Evolutionary conservation across 2,797 vertebrate genomes (phyloP).

Genomic region (Acropternis orthonyx): DNA sequence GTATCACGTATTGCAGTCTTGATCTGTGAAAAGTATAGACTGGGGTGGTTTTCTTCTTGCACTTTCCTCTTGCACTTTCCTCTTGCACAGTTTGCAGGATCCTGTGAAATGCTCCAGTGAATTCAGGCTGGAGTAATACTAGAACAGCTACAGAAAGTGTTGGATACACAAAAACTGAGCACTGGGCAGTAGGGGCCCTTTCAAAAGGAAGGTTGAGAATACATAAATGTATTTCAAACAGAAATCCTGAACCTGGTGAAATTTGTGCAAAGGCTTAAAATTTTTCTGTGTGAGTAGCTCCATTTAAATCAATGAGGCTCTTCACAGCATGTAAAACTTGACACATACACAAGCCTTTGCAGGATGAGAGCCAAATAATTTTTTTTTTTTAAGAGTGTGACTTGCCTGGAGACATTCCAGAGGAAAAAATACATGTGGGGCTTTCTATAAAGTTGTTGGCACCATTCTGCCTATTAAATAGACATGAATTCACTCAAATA

Average conservation of each 20-base stretch:
- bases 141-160: not conserved
- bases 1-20: not conserved
- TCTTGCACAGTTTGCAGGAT: not conserved
- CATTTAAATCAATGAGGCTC: slow-evolving; percentile 17
- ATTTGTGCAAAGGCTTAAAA: not conserved
- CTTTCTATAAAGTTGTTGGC: slow-evolving; percentile 38
- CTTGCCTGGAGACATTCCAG: slow-evolving; percentile 42
- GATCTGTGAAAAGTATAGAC: not conserved
- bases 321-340: slow-evolving; percentile 15
- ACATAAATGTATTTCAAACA: not conserved
- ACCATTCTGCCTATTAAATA: slow-evolving; percentile 23
- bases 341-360: slow-evolving; percentile 12
- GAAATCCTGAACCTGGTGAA: not conserved
- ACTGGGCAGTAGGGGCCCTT: not conserved
- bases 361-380: not conserved
- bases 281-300: not conserved
- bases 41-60: not conserved
- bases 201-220: not conserved
- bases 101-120: not conserved
- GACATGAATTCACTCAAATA: not conserved
- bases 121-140: not conserved
- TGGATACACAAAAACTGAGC: not conserved
- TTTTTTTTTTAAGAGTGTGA: slow-evolving; percentile 4
- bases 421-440: not conserved
- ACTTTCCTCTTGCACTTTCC: not conserved